Evolutionary conservation across 2,797 vertebrate species (phyloP).

Genomic region (Heteromormyrus szaboi): DNA sequence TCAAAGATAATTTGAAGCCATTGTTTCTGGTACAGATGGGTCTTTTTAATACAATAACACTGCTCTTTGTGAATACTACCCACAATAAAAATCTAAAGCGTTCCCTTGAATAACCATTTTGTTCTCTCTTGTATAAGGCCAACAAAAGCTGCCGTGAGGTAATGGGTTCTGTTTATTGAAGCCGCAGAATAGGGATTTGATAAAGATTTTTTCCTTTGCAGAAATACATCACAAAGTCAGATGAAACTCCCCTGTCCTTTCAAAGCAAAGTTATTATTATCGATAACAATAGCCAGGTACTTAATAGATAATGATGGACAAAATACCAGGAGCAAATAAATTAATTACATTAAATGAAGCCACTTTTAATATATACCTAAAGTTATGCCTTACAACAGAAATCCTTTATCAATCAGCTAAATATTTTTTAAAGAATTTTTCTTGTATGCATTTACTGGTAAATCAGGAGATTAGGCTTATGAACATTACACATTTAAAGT

Average conservation of each 20-base stretch:
- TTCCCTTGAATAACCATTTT: slow-evolving; percentile 99
- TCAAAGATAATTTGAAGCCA: slow-evolving; percentile 99
- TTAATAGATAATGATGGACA: not conserved
- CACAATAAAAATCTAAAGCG: slow-evolving; percentile 99
- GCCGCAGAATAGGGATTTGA: slow-evolving; percentile 95
- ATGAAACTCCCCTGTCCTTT: slow-evolving; percentile 63
- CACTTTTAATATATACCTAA: not conserved
- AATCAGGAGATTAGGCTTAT: not conserved
- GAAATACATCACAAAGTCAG: slow-evolving; percentile 80
- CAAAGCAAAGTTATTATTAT: slow-evolving; percentile 21
- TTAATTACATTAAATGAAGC: not conserved
- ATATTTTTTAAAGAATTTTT: not conserved
- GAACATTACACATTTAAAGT: not conserved
- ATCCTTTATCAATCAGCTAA: not conserved
- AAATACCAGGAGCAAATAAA: not conserved
- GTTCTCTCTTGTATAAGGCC: slow-evolving; percentile 98
- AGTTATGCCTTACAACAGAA: not conserved
- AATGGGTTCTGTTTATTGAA: slow-evolving; percentile 98
- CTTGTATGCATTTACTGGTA: not conserved
- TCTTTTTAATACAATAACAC: slow-evolving; percentile 99
- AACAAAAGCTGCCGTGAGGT: slow-evolving; percentile 99
- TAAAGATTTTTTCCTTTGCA: slow-evolving; percentile 86
- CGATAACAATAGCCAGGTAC: not conserved
- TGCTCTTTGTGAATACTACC: slow-evolving; percentile 97
- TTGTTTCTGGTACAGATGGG: slow-evolving; percentile 99